Evolutionary conservation across 2,797 vertebrate genomes (phyloP).

Genomic region (Oceanodroma leucorhoa): DNA sequence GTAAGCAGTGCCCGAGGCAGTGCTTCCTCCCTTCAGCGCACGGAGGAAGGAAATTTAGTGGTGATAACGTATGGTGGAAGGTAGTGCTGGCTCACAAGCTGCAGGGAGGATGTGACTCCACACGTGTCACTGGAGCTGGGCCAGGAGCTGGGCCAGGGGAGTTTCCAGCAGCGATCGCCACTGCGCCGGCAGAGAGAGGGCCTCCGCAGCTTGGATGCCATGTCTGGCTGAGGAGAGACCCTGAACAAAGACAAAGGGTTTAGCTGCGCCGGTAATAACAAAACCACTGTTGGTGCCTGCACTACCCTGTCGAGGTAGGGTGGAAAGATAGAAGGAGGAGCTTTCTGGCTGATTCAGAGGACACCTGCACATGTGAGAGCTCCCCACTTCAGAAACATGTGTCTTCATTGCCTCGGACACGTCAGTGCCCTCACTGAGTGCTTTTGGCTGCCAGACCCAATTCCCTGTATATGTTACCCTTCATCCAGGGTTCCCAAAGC

Average conservation of each 20-base stretch:
- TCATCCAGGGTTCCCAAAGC: not conserved
- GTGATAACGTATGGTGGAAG: not conserved
- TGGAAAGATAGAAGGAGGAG: not conserved
- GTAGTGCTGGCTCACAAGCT: not conserved
- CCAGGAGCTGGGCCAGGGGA: not conserved
- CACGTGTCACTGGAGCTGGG: not conserved
- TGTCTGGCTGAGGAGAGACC: not conserved
- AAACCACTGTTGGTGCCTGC: not conserved
- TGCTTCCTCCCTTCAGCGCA: not conserved
- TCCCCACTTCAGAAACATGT: rapidly evolving
- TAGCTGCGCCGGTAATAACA: not conserved
- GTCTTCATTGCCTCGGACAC: not conserved
- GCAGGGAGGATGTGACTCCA: not conserved
- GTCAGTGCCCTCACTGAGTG: not conserved
- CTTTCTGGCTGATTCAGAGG: not conserved
- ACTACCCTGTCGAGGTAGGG: rapidly evolving
- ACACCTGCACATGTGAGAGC: not conserved
- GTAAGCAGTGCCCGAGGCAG: not conserved
- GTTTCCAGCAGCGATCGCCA: not conserved
- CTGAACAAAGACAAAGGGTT: not conserved
- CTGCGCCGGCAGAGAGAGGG: not conserved
- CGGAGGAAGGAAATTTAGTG: not conserved
- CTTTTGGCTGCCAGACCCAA: not conserved
- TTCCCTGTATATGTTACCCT: not conserved
- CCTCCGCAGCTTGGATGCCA: not conserved